Evolutionary conservation across 2,797 vertebrate species (phyloP), one percentile per base, ranked within the genome.

Genomic region (Synanceia verrucosa): DNA sequence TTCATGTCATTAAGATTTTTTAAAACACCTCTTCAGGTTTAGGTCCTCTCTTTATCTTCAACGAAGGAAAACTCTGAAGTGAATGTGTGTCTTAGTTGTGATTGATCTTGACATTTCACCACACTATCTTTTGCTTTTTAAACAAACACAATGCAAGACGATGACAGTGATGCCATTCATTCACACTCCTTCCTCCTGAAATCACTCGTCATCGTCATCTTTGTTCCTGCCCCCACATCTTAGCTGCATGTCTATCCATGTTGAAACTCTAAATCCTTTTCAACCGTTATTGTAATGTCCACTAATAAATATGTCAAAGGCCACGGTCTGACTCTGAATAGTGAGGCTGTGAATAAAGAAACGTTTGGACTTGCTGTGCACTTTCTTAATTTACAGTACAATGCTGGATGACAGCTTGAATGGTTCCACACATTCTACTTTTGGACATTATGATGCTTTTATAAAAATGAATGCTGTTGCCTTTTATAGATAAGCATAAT

Each of bases 321-420:
- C 56, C 33, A 12, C 44, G 55, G 61, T 53, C 50, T 34, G 34
- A 47, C 21, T 65, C 7, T 60, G 56, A 67, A 70, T 26, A 10
- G n/a, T 53, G 1, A 7, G 28, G 39, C 3, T 62, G 37, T 43
- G 56, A 47, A 28, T 50, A 39, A 41, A 65, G 67, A 72, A 29
- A 8, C 34, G 28, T 57, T 16, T 26, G 18, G 23, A 41, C 36
- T 70, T 73, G 26, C 53, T 47, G 24, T 52, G 12, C 8, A 0
- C 43, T 60, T 67, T 72, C 21, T 33, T 23, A 43, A 24, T 79
- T 68, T 60, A 4, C 66, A 75, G 29, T 9, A 75, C 51, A 73
- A 65, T 69, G 16, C 31, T 4, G 44, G 13, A 47, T 56, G 36
- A 70, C 37, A 39, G 33, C 36, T 34, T 23, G n/a, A 9, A 18